These are phyloP conservation scores for Drosophila truncata DNA, from an alignment of 1,140 invertebrate species.

Conservation along the genomic window DNA sequence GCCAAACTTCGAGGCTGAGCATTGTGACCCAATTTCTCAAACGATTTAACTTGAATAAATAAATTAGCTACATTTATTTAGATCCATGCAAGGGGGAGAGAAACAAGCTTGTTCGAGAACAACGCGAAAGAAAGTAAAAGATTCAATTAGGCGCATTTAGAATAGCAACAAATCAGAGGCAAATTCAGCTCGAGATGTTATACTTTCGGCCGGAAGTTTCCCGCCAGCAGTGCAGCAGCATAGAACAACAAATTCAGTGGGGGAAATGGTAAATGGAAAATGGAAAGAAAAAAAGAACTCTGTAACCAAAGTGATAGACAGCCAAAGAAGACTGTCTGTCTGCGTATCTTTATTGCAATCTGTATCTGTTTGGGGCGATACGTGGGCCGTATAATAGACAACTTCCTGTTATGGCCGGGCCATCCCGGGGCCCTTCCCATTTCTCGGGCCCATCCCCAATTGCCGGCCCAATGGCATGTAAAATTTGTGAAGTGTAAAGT, in stretches of 20 bases:
- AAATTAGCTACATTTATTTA: slow-evolving; percentile 58
- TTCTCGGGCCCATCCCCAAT: slow-evolving; percentile 12
- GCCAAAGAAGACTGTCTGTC: slow-evolving; percentile 26
- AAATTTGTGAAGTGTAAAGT: slow-evolving; percentile 69
- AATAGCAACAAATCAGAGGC: slow-evolving; percentile 58
- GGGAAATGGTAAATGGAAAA: slow-evolving; percentile 36
- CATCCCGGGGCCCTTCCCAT: slow-evolving; percentile 1
- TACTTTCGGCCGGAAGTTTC: slow-evolving; percentile 46
- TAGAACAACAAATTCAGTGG: slow-evolving; percentile 22
- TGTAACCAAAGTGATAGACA: slow-evolving; percentile 33
- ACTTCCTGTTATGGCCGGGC: slow-evolving; percentile 61
- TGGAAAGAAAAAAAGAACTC: not conserved
- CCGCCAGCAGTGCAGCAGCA: slow-evolving; percentile 38
- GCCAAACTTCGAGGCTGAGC: not conserved
- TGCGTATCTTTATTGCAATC: slow-evolving; percentile 42
- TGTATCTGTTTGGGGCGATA: slow-evolving; percentile 17
- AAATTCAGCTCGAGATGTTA: slow-evolving; percentile 41
- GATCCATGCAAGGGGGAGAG: not conserved
- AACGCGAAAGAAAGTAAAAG: slow-evolving; percentile 28
- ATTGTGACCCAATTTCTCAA: slow-evolving; percentile 56
- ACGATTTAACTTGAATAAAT: slow-evolving; percentile 60
- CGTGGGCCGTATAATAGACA: slow-evolving; percentile 59
- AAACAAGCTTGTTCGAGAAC: not conserved
- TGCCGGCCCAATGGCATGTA: slow-evolving; percentile 58
- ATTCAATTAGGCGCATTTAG: slow-evolving; percentile 65